These are phyloP conservation scores for Melierax canorus DNA, from an alignment of 2,113 vertebrate species.

Conservation along the genomic window DNA sequence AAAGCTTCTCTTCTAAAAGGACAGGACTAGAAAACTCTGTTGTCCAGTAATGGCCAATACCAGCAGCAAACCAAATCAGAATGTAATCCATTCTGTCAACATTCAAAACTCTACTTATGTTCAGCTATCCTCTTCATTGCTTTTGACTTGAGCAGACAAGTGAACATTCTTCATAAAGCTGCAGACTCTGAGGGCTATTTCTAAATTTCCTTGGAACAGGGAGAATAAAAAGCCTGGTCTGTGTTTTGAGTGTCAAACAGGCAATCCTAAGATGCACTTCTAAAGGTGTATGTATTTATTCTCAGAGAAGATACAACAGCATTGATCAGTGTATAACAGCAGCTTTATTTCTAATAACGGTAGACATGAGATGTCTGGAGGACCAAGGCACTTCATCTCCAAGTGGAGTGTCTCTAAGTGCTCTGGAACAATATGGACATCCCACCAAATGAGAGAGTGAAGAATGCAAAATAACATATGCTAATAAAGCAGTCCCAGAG, in stretches of 20 bases:
- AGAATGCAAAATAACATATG: neutral
- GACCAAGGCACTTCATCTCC: neutral
- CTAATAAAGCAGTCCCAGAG: neutral
- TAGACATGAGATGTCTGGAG: neutral
- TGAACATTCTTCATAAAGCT: neutral
- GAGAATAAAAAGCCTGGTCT: neutral
- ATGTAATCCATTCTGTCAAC: neutral
- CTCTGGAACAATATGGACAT: neutral
- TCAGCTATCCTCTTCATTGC: neutral
- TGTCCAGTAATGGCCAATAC: neutral
- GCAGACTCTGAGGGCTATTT: neutral
- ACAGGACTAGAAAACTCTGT: neutral
- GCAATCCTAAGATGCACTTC: neutral
- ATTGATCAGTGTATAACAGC: neutral
- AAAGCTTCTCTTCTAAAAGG: neutral
- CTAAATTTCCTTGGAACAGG: neutral
- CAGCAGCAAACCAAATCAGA: neutral
- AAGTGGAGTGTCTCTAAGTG: neutral
- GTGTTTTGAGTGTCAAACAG: neutral
- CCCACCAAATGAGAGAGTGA: neutral
- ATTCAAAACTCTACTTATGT: neutral
- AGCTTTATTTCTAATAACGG: neutral
- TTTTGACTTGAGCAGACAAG: neutral
- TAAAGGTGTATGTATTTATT: neutral
- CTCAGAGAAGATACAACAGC: neutral